Evolutionary conservation across 1,140 invertebrate species (phyloP).

Genomic region (Megalonaias nervosa): DNA sequence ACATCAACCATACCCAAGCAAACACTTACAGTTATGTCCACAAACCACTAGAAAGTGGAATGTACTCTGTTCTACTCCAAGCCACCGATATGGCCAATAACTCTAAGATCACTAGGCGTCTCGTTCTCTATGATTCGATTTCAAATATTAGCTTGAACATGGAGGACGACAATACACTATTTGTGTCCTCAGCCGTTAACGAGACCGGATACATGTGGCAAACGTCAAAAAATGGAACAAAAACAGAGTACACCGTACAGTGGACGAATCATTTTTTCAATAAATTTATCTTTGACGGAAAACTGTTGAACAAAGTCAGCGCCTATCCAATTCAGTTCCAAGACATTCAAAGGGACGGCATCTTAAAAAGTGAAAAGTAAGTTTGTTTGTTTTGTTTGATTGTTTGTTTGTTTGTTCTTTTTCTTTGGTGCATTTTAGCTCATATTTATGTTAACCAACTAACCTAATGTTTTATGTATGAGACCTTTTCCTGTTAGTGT

Average conservation of each 20-base stretch:
- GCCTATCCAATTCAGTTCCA: constrained; percentile 20
- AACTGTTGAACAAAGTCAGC: constrained; percentile 9
- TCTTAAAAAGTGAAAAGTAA: constrained; percentile 27
- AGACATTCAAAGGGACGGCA: constrained; percentile 6
- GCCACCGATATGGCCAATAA: constrained; percentile 41
- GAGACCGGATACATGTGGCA: constrained; percentile 34
- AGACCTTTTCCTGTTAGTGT: no score
- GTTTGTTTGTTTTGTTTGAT: neutral
- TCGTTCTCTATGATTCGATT: constrained; percentile 35
- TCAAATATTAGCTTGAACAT: constrained; percentile 58
- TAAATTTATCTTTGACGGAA: constrained; percentile 9
- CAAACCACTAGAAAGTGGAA: constrained; percentile 1
- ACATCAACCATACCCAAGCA: no score
- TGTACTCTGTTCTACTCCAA: constrained; percentile 34
- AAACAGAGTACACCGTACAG: neutral
- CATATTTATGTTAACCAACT: no score
- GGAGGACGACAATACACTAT: constrained; percentile 12
- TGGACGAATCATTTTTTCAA: constrained; percentile 23
- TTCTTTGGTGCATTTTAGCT: no score
- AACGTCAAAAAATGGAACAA: constrained; percentile 9
- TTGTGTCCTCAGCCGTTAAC: constrained; percentile 12
- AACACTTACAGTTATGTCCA: neutral
- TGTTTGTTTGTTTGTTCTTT: neutral
- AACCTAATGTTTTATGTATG: no score
- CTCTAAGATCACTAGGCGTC: constrained; percentile 20